Evolutionary conservation across 1,140 invertebrate genomes (phyloP), one percentile per base, ranked within the genome.

Genomic region (Philaenus spumarius): DNA sequence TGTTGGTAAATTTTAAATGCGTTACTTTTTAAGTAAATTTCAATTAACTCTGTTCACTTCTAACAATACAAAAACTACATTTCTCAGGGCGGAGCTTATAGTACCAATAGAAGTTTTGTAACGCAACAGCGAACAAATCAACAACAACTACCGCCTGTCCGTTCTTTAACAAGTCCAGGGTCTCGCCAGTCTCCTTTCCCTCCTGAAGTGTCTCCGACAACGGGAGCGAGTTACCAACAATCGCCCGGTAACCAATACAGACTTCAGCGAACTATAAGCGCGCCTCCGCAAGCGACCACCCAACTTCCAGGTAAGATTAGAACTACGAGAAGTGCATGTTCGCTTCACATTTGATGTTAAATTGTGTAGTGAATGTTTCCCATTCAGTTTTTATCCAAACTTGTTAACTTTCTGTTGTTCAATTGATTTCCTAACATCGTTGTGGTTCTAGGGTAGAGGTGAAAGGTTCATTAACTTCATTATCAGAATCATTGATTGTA

Each of bases 221-320:
- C 73, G 35, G 70, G 70, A 71, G 68, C 68, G 70, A 74, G 68
- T 77, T 77, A 67, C 72, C 78, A 67, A 75, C 76, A 34, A 73
- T 22, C 76, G 79, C 42, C 77, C 80, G 23, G 81, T 78, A 57
- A 51, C 50, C 55, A 19, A 24, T 62, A 45, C 45, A 47, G 37
- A 58, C 70, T 75, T 43, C 83, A 84, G 66, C 78, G 83, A 46
- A 77, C 82, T 55, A 78, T 79, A 39, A 83, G 80, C 66, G 79
- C 64, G 30, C 54, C 81, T 40, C 82, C 83, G 14, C 78, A 81
- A 58, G 78, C 82, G 43, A 83, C 80, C 37, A 82, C 81, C 62
- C 82, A 84, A 70, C 73, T 85, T 72, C 80, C 82, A 79, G 82
- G 82, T 84, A 77, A 39, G 42, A 35, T 43, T 43, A 20, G 50